A percentile compares a stretch with the other conserved stretches of the same genome.
Evolutionary conservation across 2,113 vertebrate species (phyloP).

Genomic region (Scortum barcoo): DNA sequence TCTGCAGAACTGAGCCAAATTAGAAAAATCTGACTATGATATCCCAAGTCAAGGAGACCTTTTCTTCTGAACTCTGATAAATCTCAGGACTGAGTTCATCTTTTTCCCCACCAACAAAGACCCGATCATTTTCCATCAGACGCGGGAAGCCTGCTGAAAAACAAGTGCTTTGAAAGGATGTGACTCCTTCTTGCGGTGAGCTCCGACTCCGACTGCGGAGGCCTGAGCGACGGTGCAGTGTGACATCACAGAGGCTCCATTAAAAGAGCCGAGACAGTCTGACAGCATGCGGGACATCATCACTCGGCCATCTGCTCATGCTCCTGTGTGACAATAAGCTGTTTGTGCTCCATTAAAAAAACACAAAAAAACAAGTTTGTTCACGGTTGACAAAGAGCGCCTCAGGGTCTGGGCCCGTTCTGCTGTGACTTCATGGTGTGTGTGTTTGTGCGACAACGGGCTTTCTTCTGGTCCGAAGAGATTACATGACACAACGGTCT

Average conservation of each 20-base stretch:
- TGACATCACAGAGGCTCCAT: background rate
- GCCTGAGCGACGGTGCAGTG: background rate
- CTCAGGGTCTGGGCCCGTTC: background rate
- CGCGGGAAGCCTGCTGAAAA: background rate
- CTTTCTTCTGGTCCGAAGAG: background rate
- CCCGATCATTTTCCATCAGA: too few species aligned
- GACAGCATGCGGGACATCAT: background rate
- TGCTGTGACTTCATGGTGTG: slow-evolving; percentile 12
- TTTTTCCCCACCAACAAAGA: background rate
- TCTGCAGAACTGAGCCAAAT: background rate
- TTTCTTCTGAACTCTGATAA: background rate
- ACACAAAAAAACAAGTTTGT: background rate
- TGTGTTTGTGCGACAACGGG: background rate
- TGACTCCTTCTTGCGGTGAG: background rate
- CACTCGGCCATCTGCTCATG: background rate
- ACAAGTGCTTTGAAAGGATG: background rate
- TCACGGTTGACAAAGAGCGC: background rate
- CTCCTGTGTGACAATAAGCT: background rate
- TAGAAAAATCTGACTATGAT: background rate
- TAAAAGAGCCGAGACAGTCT: background rate
- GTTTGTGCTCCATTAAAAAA: background rate
- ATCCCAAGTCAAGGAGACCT: background rate
- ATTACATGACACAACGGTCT: background rate
- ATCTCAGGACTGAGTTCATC: background rate
- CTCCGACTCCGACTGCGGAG: background rate